Evolutionary conservation across 2,888 invertebrate genomes (phyloP), one percentile per base, ranked within the genome.

Genomic region (Eucera pruinosa): DNA sequence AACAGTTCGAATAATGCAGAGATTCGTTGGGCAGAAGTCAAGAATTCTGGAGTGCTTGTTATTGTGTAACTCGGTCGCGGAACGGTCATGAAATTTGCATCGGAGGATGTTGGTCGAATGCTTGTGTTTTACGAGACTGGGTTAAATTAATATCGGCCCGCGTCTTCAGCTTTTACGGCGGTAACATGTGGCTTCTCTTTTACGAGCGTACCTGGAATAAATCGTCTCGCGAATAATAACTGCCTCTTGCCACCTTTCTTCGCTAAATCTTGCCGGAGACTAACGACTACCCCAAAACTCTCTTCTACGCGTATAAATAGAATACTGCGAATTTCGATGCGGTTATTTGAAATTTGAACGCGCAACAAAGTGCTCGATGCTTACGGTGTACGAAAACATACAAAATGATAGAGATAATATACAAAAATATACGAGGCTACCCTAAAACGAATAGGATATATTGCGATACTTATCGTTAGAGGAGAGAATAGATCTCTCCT

Each of bases 141-240:
- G 36, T 65, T 69, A 65, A 69, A 65, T 69, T 69, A 69, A 54
- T 69, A 54, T 65, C 65, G 54, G 11, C 13, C 27, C 20, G 52
- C 45, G 54, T 45, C 27, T 45, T 20, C 45, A 18, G 25, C 27
- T 36, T 69, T 69, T 39, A 69, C 27, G 45, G 15, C 27, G 36
- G 39, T 36, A 36, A 69, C 33, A 64, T 6, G 64, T 25, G 45
- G 45, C 64, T 43, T 9, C 11, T 15, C 45, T 47, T 65, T 66
- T 70, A 66, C 47, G 39, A 45, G 9, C 36, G 20, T 27, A 9
- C 36, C 39, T 41, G n/a, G 25, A 70, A 66, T 55, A 55, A 54
- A 66, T 55, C 66, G 47, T 20, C 18, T 25, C 55, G 20, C 27
- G 45, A 55, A 39, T 54, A 62, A 66, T 39, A 45, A 54, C 45